Evolutionary conservation across 2,113 vertebrate species (phyloP), one percentile per base, ranked within the genome.

Genomic region (Taxidea taxus): DNA sequence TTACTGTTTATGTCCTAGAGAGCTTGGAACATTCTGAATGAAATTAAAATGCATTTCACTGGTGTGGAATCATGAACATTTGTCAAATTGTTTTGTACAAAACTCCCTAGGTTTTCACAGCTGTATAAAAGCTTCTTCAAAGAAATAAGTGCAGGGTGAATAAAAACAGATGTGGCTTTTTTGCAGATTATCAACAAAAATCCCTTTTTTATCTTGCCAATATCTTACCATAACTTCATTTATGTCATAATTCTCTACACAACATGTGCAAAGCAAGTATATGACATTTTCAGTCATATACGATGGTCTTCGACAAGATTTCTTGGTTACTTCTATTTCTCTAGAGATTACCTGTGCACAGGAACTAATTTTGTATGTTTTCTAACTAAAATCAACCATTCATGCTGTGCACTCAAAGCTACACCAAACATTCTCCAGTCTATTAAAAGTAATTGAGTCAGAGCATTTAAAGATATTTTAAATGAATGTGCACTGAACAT

Each of bases 81-180:
- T 98, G 95, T 98, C 95, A 98, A 84, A 96, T 42, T 93, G 94
- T 93, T 98, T 97, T 97, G 95, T 94, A 97, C 39, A 98, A 97
- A 94, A 96, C 74, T 94, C 80, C 64, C 51, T 95, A 94, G 95
- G 85, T 98, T 98, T 98, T 97, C 96, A 97, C 97, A 97, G 97
- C 97, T 98, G 96, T 97, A 92, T 92, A 94, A 97, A 98, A 95
- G 72, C 94, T 94, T 92, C 64, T 74, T 82, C 94, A 91, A 96
- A 98, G 81, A 96, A 98, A 96, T 92, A 90, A 93, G 54, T 85
- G 14, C 70, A 39, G 58, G 89, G 85, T 98, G 96, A 97, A 97
- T 97, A 94, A 96, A 97, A 97, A 85, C 95, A 98, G 97, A 96
- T 98, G 97, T 95, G 75, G 84, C 64, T 90, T 44, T 96, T 98